Percentiles rank a stretch among this genome's conserved stretches.
These are phyloP conservation scores for Sphaeridia pumilis DNA, from an alignment of 2,888 invertebrate genomes.

Conservation along the genomic window DNA sequence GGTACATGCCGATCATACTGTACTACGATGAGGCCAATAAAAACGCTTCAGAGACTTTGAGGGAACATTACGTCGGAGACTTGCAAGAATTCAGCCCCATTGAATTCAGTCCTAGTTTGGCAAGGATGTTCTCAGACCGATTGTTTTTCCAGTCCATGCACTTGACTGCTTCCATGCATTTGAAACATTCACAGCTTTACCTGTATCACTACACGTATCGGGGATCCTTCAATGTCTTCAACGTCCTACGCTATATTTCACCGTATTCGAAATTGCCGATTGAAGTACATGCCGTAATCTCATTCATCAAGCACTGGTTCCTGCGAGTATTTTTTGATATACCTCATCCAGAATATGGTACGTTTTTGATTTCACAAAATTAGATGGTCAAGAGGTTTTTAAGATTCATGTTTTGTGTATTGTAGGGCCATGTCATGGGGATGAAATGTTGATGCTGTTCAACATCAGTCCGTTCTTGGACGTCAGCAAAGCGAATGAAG, in stretches of 20 bases:
- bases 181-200: conserved; percentile 2
- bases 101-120: neutral
- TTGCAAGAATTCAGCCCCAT: neutral
- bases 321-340: conserved; percentile 1
- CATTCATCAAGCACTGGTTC: conserved; percentile 10
- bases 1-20: conserved; percentile 9
- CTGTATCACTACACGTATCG: conserved; percentile 10
- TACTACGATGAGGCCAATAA: conserved; percentile 4
- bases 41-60: conserved; percentile 4
- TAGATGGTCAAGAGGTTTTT: too few species aligned
- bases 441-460: conserved; percentile 14
- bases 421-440: conserved; percentile 12
- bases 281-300: conserved; percentile 4
- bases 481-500: neutral
- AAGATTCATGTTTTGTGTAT: too few species aligned
- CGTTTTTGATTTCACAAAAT: too few species aligned
- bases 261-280: conserved; percentile 10
- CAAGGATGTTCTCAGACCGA: conserved; percentile 8
- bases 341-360: conserved; percentile 1
- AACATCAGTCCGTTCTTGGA: conserved; percentile 8
- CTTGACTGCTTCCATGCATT: conserved; percentile 7
- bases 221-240: conserved; percentile 8
- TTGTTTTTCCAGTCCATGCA: conserved; percentile 13
- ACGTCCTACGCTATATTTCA: conserved; percentile 9
- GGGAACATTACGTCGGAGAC: conserved; percentile 5